Conservation (phyloP, 1,140 invertebrate species). For the Heliconius nattereri region DNA sequence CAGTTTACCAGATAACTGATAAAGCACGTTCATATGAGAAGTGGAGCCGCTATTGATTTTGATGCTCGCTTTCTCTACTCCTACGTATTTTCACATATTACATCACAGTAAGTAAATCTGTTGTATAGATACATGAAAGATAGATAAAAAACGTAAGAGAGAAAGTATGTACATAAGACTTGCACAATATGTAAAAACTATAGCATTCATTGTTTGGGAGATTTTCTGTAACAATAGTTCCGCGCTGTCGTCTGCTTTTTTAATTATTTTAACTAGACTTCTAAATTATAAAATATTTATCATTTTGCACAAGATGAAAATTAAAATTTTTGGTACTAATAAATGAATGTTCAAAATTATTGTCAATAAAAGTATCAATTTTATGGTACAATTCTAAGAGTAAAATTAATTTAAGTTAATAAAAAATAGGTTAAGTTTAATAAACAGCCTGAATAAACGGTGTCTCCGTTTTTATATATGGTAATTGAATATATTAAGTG, state of each 20-base stretch:
- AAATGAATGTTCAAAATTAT: too few relatives aligned
- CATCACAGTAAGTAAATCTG: neutral
- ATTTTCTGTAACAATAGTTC: neutral
- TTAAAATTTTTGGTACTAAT: too few relatives aligned
- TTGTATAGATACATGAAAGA: neutral
- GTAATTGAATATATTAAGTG: neutral
- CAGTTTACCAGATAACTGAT: conserved; percentile 16
- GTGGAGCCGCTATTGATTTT: conserved; percentile 18
- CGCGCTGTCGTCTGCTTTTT: neutral
- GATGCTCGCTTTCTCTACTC: conserved; percentile 20
- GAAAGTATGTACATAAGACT: neutral
- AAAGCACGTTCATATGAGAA: conserved; percentile 15
- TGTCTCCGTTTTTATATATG: neutral
- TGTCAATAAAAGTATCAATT: too few relatives aligned
- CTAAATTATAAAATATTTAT: neutral
- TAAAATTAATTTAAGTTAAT: neutral
- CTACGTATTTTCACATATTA: conserved; percentile 13
- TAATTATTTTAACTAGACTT: neutral
- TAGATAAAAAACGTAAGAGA: neutral
- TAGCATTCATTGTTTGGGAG: neutral
- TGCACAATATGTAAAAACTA: neutral
- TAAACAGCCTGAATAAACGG: neutral
- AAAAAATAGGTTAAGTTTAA: neutral
- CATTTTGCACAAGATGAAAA: too few relatives aligned
- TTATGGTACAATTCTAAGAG: neutral